Evolutionary conservation across 2,888 invertebrate species (phyloP).

Genomic region (Drosophila affinis): DNA sequence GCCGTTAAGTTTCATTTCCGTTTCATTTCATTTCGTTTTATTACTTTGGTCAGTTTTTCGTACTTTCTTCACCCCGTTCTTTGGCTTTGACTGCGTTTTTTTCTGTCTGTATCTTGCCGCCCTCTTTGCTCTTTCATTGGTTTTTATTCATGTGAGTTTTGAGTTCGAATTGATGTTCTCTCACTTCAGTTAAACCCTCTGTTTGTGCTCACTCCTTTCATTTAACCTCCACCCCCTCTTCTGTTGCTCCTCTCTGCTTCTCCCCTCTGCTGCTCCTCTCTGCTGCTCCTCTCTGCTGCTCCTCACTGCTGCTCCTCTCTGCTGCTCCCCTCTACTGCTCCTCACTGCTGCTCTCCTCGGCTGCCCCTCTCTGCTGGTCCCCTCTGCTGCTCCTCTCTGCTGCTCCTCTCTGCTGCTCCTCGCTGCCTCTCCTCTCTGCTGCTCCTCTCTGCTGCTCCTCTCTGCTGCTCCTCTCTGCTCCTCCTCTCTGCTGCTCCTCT

Average conservation of each 20-base stretch:
- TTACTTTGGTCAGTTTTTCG: constrained; percentile 76
- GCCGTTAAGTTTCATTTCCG: constrained; percentile 79
- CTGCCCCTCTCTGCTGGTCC: neutral
- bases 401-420: too few relatives aligned
- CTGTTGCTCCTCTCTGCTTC: neutral
- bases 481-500: neutral
- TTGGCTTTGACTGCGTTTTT: neutral
- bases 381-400: neutral
- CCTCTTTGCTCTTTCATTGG: neutral
- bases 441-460: too few relatives aligned
- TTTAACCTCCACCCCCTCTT: neutral
- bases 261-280: neutral
- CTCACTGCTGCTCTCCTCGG: neutral
- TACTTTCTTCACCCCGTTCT: constrained; percentile 12
- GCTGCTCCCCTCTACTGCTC: neutral
- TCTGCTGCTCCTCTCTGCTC: neutral
- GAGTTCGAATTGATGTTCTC: constrained; percentile 43
- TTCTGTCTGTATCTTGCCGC: neutral
- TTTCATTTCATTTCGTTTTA: constrained; percentile 78
- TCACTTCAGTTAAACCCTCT: constrained; percentile 1
- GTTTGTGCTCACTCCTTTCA: neutral
- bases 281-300: neutral
- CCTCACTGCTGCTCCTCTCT: neutral
- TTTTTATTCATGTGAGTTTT: constrained; percentile 52
- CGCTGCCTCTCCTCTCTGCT: too few relatives aligned